Conservation (phyloP, 2,888 invertebrate genomes). For the Drosophila ustulata region DNA sequence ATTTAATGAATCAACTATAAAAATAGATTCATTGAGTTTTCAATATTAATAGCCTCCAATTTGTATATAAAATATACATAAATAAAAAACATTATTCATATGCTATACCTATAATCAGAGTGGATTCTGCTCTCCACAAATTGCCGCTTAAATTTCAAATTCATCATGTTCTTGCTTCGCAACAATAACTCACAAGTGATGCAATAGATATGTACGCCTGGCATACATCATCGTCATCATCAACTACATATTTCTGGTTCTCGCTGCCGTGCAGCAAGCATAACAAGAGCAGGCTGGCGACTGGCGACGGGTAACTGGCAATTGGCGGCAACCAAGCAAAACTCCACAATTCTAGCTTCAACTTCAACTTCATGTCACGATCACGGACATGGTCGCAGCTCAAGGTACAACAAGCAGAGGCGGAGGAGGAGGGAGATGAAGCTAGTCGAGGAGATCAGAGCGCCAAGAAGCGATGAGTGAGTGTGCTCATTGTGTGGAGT, state of each 20-base stretch:
- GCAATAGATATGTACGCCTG: conserved; percentile 1
- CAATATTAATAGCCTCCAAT: not conserved
- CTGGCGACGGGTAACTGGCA: not conserved
- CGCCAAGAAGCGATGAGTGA: conserved; percentile 39
- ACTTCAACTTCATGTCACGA: conserved; percentile 54
- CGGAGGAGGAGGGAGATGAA: not conserved
- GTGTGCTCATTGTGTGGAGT: not conserved
- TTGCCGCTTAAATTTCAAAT: conserved; percentile 4
- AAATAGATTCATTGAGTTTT: no score
- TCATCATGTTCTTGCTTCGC: not conserved
- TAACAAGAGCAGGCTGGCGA: conserved; percentile 11
- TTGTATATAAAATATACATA: not conserved
- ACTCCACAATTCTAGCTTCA: conserved; percentile 15
- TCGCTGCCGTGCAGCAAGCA: conserved; percentile 23
- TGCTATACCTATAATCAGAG: not conserved
- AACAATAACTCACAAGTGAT: not conserved
- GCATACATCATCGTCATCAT: not conserved
- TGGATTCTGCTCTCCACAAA: not conserved
- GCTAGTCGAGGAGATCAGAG: conserved; percentile 48
- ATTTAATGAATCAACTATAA: no score
- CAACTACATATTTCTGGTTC: conserved; percentile 27
- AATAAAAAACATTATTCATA: not conserved
- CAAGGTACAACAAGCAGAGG: not conserved
- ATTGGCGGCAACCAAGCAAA: conserved; percentile 42
- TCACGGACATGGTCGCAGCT: conserved; percentile 34